Percentiles rank a stretch among this genome's conserved stretches.
These are phyloP conservation scores for Drosophila equinoxialis DNA, from an alignment of 1,140 invertebrate species.

Conservation along the genomic window DNA sequence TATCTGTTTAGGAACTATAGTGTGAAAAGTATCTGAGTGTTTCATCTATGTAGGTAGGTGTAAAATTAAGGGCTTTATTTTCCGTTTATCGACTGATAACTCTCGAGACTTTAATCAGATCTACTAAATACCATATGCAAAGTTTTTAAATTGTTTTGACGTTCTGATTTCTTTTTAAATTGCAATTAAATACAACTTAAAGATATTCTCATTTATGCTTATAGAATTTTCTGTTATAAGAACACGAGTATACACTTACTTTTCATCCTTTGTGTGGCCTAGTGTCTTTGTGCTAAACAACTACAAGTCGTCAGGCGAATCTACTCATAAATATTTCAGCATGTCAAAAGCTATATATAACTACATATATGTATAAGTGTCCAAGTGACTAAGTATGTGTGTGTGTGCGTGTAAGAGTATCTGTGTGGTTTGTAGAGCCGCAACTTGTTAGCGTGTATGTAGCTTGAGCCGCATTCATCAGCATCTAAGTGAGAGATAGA, in stretches of 20 bases:
- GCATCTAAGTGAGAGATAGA: neutral
- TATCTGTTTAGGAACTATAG: too few species aligned
- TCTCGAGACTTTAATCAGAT: too few species aligned
- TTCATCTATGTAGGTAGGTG: too few species aligned
- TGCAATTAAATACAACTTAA: slow-evolving; percentile 3
- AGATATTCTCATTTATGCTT: neutral
- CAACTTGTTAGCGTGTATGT: slow-evolving; percentile 64
- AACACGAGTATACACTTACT: slow-evolving; percentile 9
- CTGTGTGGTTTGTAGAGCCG: slow-evolving; percentile 30
- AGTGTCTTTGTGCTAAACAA: slow-evolving; percentile 31
- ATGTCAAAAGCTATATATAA: slow-evolving; percentile 29
- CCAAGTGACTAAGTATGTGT: neutral
- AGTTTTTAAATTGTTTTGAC: too few species aligned
- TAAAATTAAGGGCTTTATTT: too few species aligned
- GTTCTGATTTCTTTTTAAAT: neutral
- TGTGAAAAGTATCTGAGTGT: too few species aligned
- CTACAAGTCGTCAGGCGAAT: slow-evolving; percentile 33
- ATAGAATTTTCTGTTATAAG: slow-evolving; percentile 33
- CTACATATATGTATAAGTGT: neutral
- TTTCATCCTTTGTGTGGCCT: slow-evolving; percentile 49
- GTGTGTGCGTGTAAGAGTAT: slow-evolving; percentile 16
- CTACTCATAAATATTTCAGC: slow-evolving; percentile 57
- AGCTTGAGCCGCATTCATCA: slow-evolving; percentile 28
- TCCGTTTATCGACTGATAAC: too few species aligned
- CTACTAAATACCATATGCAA: too few species aligned